Evolutionary conservation across 2,113 vertebrate species (phyloP), one percentile per base, ranked within the genome.

Genomic region (Nibea coibor): DNA sequence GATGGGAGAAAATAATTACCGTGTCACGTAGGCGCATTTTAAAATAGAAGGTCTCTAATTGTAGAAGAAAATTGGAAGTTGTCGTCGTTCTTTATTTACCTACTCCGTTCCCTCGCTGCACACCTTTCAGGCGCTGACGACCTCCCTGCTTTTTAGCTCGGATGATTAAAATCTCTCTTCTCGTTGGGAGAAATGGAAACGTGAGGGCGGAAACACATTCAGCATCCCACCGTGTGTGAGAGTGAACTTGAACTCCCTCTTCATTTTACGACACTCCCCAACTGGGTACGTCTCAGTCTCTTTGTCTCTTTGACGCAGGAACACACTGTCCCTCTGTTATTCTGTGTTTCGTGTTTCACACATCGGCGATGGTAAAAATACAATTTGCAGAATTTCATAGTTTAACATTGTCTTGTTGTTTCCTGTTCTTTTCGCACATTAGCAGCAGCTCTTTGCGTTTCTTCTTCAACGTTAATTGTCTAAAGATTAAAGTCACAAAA

Each of bases 301-400:
- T n/a, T n/a, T n/a, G n/a, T n/a, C n/a, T n/a, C 66, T 68, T 57
- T 69, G 81, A 80, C 58, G 11, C 59, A 45, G 39, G 72, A 72
- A 48, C 6, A 12, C 1, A 10, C n/a, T 17, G 65, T 75, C 65
- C 43, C 22, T 51, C 45, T 20, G n/a, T 15, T 20, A 2, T 16
- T n/a, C 51, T 65, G 66, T 16, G 3, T 35, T 56, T 6, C 15
- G 39, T 5, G 31, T 43, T 67, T 69, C 7, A 53, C 48, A 10
- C 26, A 31, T 57, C 9, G 28, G 14, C 14, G 26, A 5, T 57
- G 54, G 14, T 28, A 28, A 57, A 8, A 16, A 7, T 28, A 57
- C 24, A 10, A 57, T 57, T 57, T 57, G 5, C 54, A 57, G 1
- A 11, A 12, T 35, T 35, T 35, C 7, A 35, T 35, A 8, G 35